Conservation (phyloP, 2,888 invertebrate genomes). For the Drosophila flavopinicola region DNA sequence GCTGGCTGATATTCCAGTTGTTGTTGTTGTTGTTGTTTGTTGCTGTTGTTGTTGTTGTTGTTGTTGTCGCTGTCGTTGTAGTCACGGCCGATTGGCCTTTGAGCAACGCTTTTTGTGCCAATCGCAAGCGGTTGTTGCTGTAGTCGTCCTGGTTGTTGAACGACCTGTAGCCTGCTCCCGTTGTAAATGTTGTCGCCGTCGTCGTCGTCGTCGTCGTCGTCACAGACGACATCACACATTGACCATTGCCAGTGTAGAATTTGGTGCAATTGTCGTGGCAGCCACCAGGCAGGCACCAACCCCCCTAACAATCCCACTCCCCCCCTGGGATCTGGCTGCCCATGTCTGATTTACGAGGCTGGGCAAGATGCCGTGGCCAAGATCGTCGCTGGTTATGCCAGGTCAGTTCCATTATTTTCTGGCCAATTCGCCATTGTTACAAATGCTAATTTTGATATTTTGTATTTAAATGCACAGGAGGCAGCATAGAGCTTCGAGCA, state of each 20-base stretch:
- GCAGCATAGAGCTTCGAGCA: conserved; percentile 35
- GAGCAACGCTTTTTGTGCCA: conserved; percentile 51
- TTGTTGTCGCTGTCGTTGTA: conserved; percentile 45
- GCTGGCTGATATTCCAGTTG: conserved; percentile 22
- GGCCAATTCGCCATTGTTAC: conserved; percentile 82
- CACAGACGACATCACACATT: conserved; percentile 83
- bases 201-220: conserved; percentile 63
- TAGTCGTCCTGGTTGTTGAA: conserved; percentile 37
- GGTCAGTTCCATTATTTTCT: conserved; percentile 80
- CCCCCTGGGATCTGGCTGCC: conserved; percentile 12
- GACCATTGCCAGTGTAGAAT: conserved; percentile 69
- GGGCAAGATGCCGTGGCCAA: conserved; percentile 58
- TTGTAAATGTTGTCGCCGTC: conserved; percentile 74
- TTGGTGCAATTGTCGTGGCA: conserved; percentile 69
- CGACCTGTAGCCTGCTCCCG: conserved; percentile 73
- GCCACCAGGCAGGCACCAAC: conserved; percentile 14
- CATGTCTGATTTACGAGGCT: conserved; percentile 72
- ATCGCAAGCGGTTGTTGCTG: conserved; percentile 48
- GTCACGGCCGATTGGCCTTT: conserved; percentile 75
- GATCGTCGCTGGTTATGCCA: conserved; percentile 70
- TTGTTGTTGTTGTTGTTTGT: conserved; percentile 11
- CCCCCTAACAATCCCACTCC: not conserved
- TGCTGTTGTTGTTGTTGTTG: conserved; percentile 20
- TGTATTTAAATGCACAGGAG: conserved; percentile 81
- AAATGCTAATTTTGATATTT: conserved; percentile 84